phyloP scores from a whole-genome alignment of 2,113 vertebrate species.

The Pipa parva region DNA sequence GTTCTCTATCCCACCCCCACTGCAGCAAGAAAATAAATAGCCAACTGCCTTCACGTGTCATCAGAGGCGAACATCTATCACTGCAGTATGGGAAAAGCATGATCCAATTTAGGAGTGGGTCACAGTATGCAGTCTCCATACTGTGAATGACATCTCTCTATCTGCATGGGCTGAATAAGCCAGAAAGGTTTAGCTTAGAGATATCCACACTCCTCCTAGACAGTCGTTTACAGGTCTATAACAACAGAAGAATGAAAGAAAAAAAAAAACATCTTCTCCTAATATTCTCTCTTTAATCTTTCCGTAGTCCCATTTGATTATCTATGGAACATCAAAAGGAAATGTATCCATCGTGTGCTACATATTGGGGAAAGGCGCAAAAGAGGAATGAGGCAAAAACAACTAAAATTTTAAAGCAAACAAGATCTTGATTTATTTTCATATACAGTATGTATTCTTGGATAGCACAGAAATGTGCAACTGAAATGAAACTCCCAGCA shows the following conservation, averaged over 20 bases:
- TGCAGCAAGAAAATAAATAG: slow-evolving; percentile 34
- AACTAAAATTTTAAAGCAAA: too few relatives aligned
- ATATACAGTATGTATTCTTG: too few relatives aligned
- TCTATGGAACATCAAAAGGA: not conserved
- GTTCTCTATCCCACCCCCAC: slow-evolving; percentile 30
- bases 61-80: slow-evolving; percentile 51
- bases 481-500: too few relatives aligned
- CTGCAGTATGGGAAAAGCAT: slow-evolving; percentile 45
- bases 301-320: not conserved
- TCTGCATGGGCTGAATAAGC: not conserved
- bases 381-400: too few relatives aligned
- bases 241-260: slow-evolving; percentile 11
- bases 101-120: slow-evolving; percentile 49
- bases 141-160: slow-evolving; percentile 27
- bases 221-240: not conserved
- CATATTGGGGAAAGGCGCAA: too few relatives aligned
- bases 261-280: slow-evolving; percentile 28
- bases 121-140: slow-evolving; percentile 37
- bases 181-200: not conserved
- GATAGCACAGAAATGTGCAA: too few relatives aligned
- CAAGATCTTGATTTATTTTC: too few relatives aligned
- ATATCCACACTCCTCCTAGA: not conserved
- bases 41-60: slow-evolving; percentile 43
- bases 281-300: not conserved
- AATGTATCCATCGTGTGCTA: too few relatives aligned